A percentile compares a stretch with the other conserved stretches of the same genome.
phyloP scores from a whole-genome alignment of 2,888 invertebrate genomes.

The Arctia plantaginis region DNA sequence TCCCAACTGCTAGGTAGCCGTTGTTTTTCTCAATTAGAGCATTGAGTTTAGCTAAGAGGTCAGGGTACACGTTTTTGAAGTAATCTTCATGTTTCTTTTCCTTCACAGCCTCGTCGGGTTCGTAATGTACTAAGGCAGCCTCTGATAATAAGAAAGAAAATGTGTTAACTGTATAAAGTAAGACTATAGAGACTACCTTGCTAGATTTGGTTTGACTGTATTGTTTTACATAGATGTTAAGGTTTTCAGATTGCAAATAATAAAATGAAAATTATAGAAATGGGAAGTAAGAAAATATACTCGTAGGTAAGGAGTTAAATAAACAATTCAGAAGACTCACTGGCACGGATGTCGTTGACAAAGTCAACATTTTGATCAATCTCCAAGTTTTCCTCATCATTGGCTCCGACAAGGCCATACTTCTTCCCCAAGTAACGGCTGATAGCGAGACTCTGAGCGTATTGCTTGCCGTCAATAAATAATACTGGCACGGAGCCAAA shows the following conservation, averaged over 20 bases:
- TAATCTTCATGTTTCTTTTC: conserved; percentile 49
- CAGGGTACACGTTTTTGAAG: conserved; percentile 52
- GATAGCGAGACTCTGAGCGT: conserved; percentile 87
- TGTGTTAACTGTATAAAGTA: not conserved
- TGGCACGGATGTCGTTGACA: conserved; percentile 85
- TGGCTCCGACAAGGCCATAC: conserved; percentile 83
- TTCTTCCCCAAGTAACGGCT: conserved; percentile 87
- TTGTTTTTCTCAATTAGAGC: conserved; percentile 54
- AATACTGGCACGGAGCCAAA: conserved; percentile 88
- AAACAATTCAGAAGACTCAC: conserved; percentile 72
- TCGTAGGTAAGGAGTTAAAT: not conserved
- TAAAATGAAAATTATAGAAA: too few relatives aligned
- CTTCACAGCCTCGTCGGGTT: conserved; percentile 48
- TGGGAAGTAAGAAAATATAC: not conserved
- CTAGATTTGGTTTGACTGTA: not conserved
- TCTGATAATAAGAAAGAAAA: conserved; percentile 34
- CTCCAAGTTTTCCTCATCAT: conserved; percentile 86
- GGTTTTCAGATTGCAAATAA: too few relatives aligned
- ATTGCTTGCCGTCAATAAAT: conserved; percentile 87
- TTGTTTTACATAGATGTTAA: not conserved
- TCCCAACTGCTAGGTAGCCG: conserved; percentile 52
- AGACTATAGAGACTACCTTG: too few relatives aligned
- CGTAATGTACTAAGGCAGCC: conserved; percentile 49
- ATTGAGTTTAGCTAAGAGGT: conserved; percentile 52
- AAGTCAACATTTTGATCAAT: conserved; percentile 88